A percentile compares a stretch with the other conserved stretches of the same genome.
Evolutionary conservation across 2,797 vertebrate genomes (phyloP).

Genomic region (Fringilla coelebs): DNA sequence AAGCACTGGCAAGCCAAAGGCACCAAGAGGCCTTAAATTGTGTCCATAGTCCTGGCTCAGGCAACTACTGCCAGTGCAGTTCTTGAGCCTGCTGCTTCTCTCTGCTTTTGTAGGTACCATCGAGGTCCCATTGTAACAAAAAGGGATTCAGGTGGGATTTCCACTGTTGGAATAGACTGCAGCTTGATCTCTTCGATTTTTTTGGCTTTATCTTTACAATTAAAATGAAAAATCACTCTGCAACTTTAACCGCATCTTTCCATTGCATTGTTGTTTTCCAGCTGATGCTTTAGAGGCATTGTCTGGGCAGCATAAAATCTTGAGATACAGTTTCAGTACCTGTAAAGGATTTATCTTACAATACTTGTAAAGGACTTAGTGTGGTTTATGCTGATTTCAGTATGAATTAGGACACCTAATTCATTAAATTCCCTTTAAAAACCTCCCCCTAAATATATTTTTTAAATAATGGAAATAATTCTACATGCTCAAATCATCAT

Average conservation of each 20-base stretch:
- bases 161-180: not conserved
- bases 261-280: not conserved
- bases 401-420: not conserved
- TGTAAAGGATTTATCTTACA: not conserved
- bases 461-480: not conserved
- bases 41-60: not conserved
- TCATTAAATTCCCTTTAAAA: not conserved
- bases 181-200: not conserved
- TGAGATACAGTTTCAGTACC: not conserved
- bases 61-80: not conserved
- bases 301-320: not conserved
- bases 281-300: not conserved
- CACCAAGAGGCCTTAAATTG: not conserved
- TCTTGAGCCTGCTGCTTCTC: not conserved
- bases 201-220: not conserved
- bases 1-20: not conserved
- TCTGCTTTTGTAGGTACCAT: not conserved
- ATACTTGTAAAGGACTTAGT: not conserved
- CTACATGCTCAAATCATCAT: not conserved
- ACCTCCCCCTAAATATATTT: not conserved
- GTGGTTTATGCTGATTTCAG: not conserved
- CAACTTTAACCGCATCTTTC: not conserved
- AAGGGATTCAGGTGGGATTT: not conserved
- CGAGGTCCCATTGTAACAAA: not conserved
- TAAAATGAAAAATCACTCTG: not conserved